Evolutionary conservation across 1,140 invertebrate species (phyloP).

Genomic region (Hyposmocoma kahamanoa): DNA sequence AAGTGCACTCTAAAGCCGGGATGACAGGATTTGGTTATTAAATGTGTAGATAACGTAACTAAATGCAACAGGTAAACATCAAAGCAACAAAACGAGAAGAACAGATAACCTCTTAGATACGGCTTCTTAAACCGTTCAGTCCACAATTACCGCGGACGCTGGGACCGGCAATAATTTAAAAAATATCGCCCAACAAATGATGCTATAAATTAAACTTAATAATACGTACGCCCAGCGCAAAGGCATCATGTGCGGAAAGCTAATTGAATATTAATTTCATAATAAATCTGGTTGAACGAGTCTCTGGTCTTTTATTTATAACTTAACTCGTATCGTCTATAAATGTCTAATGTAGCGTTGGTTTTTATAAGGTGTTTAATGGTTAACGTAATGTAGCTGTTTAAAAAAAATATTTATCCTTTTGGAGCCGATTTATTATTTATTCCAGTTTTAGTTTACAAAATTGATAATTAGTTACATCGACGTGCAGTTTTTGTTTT

Average conservation of each 20-base stretch:
- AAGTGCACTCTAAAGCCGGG: too few species aligned
- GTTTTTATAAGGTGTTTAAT: too few species aligned
- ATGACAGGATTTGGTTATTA: too few species aligned
- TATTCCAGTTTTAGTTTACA: too few species aligned
- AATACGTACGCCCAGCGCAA: slow-evolving; percentile 60
- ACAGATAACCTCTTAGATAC: background rate
- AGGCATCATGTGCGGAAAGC: slow-evolving; percentile 68
- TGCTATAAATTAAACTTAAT: slow-evolving; percentile 71
- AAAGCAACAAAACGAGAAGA: background rate
- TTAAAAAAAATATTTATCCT: too few species aligned
- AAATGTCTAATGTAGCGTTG: too few species aligned
- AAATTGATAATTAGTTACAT: too few species aligned
- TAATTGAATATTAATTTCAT: slow-evolving; percentile 73
- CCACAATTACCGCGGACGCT: slow-evolving; percentile 44
- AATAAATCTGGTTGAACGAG: slow-evolving; percentile 64
- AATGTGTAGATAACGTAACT: too few species aligned
- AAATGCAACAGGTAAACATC: slow-evolving; percentile 4
- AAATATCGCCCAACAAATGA: slow-evolving; percentile 66
- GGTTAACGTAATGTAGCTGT: too few species aligned
- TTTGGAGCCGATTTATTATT: too few species aligned
- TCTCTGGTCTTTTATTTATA: slow-evolving; percentile 43
- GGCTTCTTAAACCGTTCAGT: slow-evolving; percentile 20
- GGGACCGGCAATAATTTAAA: slow-evolving; percentile 61
- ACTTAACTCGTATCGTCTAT: slow-evolving; percentile 35
- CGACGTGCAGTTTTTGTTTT: too few species aligned